A percentile compares a stretch with the other conserved stretches of the same genome.
These are phyloP conservation scores for Muscina levida DNA, from an alignment of 2,888 invertebrate genomes.

Conservation along the genomic window DNA sequence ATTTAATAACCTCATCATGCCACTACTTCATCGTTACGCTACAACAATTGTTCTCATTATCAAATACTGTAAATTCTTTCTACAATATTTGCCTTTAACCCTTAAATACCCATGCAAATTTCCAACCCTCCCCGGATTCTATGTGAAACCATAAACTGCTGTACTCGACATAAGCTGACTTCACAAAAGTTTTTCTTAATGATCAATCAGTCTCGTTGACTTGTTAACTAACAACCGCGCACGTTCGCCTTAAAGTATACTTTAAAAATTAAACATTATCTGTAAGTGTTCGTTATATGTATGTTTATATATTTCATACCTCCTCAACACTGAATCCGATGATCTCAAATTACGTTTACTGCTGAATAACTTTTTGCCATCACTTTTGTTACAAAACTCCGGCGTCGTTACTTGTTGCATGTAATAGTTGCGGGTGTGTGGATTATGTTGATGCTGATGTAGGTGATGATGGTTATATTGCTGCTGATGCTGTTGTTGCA, in stretches of 20 bases:
- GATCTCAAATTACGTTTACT: slow-evolving; percentile 68
- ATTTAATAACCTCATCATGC: no score
- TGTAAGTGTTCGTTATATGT: not conserved
- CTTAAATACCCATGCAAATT: no score
- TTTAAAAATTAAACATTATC: slow-evolving; percentile 1
- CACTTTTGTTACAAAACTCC: slow-evolving; percentile 32
- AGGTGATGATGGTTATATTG: slow-evolving; percentile 43
- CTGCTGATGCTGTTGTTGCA: slow-evolving; percentile 66
- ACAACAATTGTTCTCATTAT: no score
- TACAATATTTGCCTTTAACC: no score
- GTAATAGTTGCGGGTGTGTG: slow-evolving; percentile 36
- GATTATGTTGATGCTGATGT: slow-evolving; percentile 19
- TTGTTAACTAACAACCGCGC: no score
- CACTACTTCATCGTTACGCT: no score
- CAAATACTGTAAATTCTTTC: no score
- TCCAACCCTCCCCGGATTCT: no score
- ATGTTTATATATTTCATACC: slow-evolving; percentile 66
- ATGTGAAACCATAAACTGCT: no score
- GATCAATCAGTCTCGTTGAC: no score
- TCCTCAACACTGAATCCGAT: slow-evolving; percentile 70
- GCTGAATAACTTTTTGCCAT: slow-evolving; percentile 32
- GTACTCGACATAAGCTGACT: no score
- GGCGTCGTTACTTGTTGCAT: slow-evolving; percentile 48
- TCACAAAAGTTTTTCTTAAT: no score
- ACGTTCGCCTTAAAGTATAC: slow-evolving; percentile 27